Conservation (phyloP, 2,113 vertebrate species). For the Kryptolebias marmoratus region DNA sequence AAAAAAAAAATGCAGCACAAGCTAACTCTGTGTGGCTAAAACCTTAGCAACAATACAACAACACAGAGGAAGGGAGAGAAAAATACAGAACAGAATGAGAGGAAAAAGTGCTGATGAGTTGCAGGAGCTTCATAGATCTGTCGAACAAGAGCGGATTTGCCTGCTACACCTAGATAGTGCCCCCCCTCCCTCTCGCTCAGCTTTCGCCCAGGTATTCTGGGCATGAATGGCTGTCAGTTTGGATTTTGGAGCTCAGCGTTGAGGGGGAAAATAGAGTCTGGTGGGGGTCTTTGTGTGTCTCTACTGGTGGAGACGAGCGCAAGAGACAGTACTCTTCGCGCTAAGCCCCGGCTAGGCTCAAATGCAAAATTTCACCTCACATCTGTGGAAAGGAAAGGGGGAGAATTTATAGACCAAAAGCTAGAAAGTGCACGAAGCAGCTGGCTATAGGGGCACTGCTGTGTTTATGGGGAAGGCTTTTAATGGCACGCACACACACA, state of each 20-base stretch:
- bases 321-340: constrained; percentile 51
- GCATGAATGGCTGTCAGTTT: constrained; percentile 83
- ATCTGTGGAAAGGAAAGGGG: constrained; percentile 9
- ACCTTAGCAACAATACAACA: constrained; percentile 56
- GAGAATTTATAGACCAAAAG: constrained; percentile 17
- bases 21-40: constrained; percentile 64
- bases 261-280: constrained; percentile 75
- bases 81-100: constrained; percentile 37
- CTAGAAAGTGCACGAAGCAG: constrained; percentile 16
- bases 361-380: constrained; percentile 32
- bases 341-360: constrained; percentile 47
- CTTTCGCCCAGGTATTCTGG: constrained; percentile 81
- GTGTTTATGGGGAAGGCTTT: constrained; percentile 53
- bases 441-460: constrained; percentile 19
- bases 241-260: constrained; percentile 79
- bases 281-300: constrained; percentile 77
- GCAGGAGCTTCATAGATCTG: constrained; percentile 66
- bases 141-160: constrained; percentile 79
- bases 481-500: constrained; percentile 45
- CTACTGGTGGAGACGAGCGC: constrained; percentile 72
- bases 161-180: constrained; percentile 81
- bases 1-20: constrained; percentile 64
- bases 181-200: constrained; percentile 45
- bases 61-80: constrained; percentile 31
- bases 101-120: constrained; percentile 74